Base-by-base conservation (phyloP, 2,113 vertebrate species). In the Halichoerus grypus region DNA sequence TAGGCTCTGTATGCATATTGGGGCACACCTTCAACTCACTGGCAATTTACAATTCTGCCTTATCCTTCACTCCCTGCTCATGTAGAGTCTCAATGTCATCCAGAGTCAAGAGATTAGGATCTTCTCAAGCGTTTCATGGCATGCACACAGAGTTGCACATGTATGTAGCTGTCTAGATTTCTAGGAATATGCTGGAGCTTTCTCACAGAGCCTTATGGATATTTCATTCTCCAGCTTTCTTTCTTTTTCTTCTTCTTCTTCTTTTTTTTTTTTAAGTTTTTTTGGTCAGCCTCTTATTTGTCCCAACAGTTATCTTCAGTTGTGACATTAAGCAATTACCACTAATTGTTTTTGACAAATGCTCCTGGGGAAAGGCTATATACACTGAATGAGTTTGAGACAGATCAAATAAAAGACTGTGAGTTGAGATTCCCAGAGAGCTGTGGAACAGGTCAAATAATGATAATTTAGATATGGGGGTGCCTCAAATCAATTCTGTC, bases 261-360 rank as follows among this genome's bases (percentile, higher is more conserved):
- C 46, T 1, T 63, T 94, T 72, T 67, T 36, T 28, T 4, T 85
- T 77, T 86, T 16, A 51, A 16, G 22, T 19, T 19, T 24, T 49
- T 95, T 77, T 59, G 3, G 11, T 55, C 24, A 39, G 5, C 11
- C 46, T 84, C n/a, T 80, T 89, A 4, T 59, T 80, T 51, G 82
- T 36, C 16, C 55, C 22, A 69, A 51, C 14, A 67, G 19, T 69
- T 82, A 69, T 90, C 18, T 86, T 28, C 14, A 93, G n/a, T 77
- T 85, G 53, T 59, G 53, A 65, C 77, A 55, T 90, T 95, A 90
- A 90, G 53, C 33, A 93, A 81, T 85, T 90, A 26, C n/a, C 63
- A 92, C 26, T 18, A 55, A 59, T 46, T 79, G 7, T 80, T 84
- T 96, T 72, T 80, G 42, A 72, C 46, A 92, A 76, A 46, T 82